These are phyloP conservation scores for Atractosteus spatula DNA, from an alignment of 2,113 vertebrate genomes.

Conservation along the genomic window DNA sequence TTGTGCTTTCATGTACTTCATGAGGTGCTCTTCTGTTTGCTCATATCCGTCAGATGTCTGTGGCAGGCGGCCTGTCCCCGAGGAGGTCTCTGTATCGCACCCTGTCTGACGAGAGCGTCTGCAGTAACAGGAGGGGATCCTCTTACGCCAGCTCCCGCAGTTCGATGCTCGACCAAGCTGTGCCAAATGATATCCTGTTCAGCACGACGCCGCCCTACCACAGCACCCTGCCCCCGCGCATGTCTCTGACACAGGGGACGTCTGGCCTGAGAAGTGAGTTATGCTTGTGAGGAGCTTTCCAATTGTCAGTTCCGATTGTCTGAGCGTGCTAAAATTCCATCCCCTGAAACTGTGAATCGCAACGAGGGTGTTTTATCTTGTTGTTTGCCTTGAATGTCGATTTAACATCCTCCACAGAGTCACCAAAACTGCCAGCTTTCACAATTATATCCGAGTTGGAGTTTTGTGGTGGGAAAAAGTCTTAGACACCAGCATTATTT, in stretches of 20 bases:
- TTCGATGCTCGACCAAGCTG: constrained; percentile 84
- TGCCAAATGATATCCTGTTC: constrained; percentile 93
- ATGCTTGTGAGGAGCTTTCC: no score
- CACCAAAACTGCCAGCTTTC: no score
- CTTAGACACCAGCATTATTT: no score
- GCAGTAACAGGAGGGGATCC: constrained; percentile 83
- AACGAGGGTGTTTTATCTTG: no score
- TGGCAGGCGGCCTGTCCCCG: constrained; percentile 75
- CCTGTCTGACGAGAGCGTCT: constrained; percentile 90
- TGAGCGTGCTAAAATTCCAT: no score
- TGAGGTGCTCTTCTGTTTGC: not conserved
- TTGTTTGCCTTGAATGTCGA: no score
- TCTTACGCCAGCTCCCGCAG: constrained; percentile 88
- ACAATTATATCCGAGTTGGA: no score
- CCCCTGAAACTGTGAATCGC: no score
- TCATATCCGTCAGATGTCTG: constrained; percentile 63
- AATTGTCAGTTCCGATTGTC: no score
- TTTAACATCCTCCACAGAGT: no score
- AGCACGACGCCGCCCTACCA: constrained; percentile 90
- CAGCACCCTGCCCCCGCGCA: constrained; percentile 83
- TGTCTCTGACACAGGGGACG: constrained; percentile 67
- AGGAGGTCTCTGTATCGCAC: constrained; percentile 85
- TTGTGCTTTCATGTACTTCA: no score
- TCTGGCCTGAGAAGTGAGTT: constrained; percentile 87
- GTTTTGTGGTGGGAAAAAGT: no score